phyloP scores from a whole-genome alignment of 2,888 invertebrate species.

The Chaitophorus viminalis region DNA sequence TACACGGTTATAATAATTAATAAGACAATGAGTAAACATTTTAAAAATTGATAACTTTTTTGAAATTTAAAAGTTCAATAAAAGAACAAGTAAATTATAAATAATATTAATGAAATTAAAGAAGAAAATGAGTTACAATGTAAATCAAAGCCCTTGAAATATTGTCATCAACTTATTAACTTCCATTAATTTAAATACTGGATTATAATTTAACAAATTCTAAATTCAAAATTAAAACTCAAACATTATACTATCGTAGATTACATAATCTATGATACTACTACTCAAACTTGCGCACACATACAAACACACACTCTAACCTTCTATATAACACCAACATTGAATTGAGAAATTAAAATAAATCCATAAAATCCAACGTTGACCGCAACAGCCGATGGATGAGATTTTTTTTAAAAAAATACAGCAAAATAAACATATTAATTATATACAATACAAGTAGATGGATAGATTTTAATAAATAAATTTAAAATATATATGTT shows the following conservation, averaged over 20 bases:
- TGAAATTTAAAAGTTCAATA: too few species aligned
- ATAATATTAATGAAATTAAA: not conserved
- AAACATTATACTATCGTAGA: not conserved
- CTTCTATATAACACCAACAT: constrained; percentile 47
- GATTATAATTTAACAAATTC: not conserved
- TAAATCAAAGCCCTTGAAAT: not conserved
- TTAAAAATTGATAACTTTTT: not conserved
- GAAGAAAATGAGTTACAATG: not conserved
- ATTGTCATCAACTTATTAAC: not conserved
- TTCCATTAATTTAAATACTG: not conserved
- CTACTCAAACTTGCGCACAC: constrained; percentile 8
- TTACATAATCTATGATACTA: not conserved
- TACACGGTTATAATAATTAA: not conserved
- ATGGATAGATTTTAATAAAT: not conserved
- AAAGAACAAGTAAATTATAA: too few species aligned
- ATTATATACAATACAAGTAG: constrained; percentile 24
- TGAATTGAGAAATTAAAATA: constrained; percentile 51
- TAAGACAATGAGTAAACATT: not conserved
- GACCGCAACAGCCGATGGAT: constrained; percentile 32
- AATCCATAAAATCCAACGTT: constrained; percentile 43
- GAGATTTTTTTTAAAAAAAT: constrained; percentile 54
- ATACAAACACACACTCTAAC: constrained; percentile 33
- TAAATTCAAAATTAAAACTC: constrained; percentile 5
- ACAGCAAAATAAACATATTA: constrained; percentile 50
- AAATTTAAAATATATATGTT: not conserved